Evolutionary conservation across 2,888 invertebrate species (phyloP), one percentile per base, ranked within the genome.

Genomic region (Eupsilia transversa): DNA sequence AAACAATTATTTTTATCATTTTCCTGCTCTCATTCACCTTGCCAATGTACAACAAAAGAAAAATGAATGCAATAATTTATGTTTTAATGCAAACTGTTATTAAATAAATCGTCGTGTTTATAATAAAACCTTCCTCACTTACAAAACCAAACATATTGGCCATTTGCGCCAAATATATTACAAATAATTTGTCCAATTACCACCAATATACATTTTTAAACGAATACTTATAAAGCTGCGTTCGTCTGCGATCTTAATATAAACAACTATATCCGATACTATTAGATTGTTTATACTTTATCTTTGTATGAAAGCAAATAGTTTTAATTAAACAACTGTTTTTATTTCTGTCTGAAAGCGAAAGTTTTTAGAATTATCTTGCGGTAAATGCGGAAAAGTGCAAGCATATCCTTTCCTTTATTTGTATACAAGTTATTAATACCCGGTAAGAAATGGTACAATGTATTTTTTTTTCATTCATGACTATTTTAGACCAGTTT

Each of bases 101-200:
- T 5, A 52, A 43, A 71, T 72, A 77, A 79, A 72, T 72, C 52
- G 38, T 41, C 5, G 0, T 65, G 64, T 80, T 56, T 60, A 65
- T 52, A 68, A 69, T 75, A 43, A 69, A 81, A 41, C 59, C n/a
- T 65, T 76, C 82, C 33, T 38, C 79, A 61, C 69, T 56, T 33
- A n/a, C 27, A 66, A 76, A 65, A 64, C 54, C 20, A 61, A 81
- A 79, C 52, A n/a, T 56, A 81, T 76, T 57, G 46, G 23, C 69
- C 57, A 81, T 70, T 76, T 33, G 14, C 17, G 33, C 57, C 33
- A 54, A 63, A 70, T 69, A 30, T 52, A 70, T 76, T 46, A 70
- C 49, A 56, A 70, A 81, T 82, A 46, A 82, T 80, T 82, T 67
- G 70, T 71, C 41, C 66, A 65, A 80, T 79, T 65, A 80, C 49